phyloP scores from a whole-genome alignment of 1,140 invertebrate genomes.

The Parasteatoda tepidariorum region DNA sequence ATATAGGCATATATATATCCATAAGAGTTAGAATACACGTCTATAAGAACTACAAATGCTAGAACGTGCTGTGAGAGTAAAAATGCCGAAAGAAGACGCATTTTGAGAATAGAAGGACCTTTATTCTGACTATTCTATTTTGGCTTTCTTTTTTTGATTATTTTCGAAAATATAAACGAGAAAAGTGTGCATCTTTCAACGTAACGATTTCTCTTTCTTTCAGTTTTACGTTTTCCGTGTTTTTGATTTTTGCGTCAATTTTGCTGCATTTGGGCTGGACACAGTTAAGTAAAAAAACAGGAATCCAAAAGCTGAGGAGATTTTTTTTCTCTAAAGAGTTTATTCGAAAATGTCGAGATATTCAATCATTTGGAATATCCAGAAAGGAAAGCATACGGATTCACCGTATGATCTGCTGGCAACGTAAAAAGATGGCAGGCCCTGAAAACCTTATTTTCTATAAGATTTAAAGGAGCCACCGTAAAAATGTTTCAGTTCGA shows the following conservation, averaged over 20 bases:
- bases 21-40: not conserved
- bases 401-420: too few relatives aligned
- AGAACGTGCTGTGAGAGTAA: constrained; percentile 8
- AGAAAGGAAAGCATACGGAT: too few relatives aligned
- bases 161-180: constrained; percentile 2
- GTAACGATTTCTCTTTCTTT: not conserved
- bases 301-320: too few relatives aligned
- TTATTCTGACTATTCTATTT: not conserved
- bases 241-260: too few relatives aligned
- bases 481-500: too few relatives aligned
- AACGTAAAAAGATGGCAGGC: too few relatives aligned
- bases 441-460: too few relatives aligned
- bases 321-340: too few relatives aligned
- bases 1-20: not conserved
- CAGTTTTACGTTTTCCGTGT: not conserved
- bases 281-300: not conserved
- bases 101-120: constrained; percentile 9
- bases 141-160: constrained; percentile 1
- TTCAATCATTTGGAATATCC: too few relatives aligned
- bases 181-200: not conserved
- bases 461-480: too few relatives aligned
- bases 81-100: constrained; percentile 29
- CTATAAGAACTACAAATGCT: not conserved
- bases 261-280: not conserved
- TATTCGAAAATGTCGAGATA: too few relatives aligned